Percentiles rank a stretch among this genome's conserved stretches.
Evolutionary conservation across 2,797 vertebrate genomes (phyloP).

Genomic region (Eulemur rubriventer): DNA sequence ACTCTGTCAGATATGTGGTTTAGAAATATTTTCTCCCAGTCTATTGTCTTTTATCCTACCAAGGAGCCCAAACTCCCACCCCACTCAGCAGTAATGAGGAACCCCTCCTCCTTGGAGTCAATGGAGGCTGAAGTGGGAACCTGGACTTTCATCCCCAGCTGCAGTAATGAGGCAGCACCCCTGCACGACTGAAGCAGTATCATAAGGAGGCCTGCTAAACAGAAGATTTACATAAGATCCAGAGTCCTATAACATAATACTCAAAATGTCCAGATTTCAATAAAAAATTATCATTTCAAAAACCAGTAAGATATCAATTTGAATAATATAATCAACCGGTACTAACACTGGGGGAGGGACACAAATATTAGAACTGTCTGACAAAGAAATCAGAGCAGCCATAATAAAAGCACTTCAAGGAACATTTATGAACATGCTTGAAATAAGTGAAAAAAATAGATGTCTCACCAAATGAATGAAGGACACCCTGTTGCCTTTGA

Average conservation of each 20-base stretch:
- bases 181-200: background rate
- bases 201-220: background rate
- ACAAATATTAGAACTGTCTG: background rate
- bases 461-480: background rate
- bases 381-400: background rate
- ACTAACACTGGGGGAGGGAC: background rate
- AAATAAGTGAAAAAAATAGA: slow-evolving; percentile 16
- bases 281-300: background rate
- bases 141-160: background rate
- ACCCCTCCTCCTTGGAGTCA: background rate
- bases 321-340: background rate
- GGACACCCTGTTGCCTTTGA: background rate
- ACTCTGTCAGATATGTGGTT: background rate
- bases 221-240: background rate
- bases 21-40: background rate
- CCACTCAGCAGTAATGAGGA: background rate
- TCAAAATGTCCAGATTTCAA: background rate
- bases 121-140: background rate
- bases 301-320: background rate
- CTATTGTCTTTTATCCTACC: background rate
- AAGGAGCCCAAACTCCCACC: background rate
- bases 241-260: background rate
- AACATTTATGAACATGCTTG: background rate
- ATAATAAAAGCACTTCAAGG: background rate
- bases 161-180: background rate